These are phyloP conservation scores for Cremastinae sp. DNA, from an alignment of 2,888 invertebrate species.

Conservation along the genomic window DNA sequence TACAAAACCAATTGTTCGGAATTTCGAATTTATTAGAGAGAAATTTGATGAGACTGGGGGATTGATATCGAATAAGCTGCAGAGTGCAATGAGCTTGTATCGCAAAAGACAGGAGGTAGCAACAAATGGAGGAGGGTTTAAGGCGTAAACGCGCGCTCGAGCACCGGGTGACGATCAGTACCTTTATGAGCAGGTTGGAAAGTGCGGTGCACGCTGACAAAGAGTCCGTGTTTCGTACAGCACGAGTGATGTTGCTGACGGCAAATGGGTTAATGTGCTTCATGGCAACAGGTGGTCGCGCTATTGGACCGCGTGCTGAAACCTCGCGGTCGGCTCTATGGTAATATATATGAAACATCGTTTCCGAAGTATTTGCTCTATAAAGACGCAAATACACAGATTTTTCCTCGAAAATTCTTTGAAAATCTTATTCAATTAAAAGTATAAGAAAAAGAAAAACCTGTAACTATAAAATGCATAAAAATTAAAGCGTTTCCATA, in stretches of 20 bases:
- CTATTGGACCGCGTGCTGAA: constrained; percentile 77
- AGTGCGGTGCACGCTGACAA: constrained; percentile 43
- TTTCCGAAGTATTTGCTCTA: constrained; percentile 33
- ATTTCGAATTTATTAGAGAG: too few relatives aligned
- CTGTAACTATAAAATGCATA: too few relatives aligned
- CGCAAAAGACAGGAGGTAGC: constrained; percentile 27
- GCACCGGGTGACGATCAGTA: constrained; percentile 49
- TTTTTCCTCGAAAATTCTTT: background rate
- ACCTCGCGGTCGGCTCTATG: constrained; percentile 68
- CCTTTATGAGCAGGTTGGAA: constrained; percentile 51
- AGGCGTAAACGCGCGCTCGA: constrained; percentile 21
- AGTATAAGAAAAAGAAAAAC: background rate
- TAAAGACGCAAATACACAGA: background rate
- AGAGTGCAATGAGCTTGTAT: constrained; percentile 17
- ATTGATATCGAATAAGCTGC: too few relatives aligned
- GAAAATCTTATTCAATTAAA: background rate
- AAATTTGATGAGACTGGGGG: too few relatives aligned
- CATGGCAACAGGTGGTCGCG: constrained; percentile 79
- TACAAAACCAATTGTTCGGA: too few relatives aligned
- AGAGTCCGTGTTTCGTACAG: constrained; percentile 24
- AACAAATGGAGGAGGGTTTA: constrained; percentile 48
- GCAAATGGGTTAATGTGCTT: constrained; percentile 79
- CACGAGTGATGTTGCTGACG: constrained; percentile 59
- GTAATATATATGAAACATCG: constrained; percentile 72
- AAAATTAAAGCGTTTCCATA: too few relatives aligned